Percentiles rank a stretch among this genome's conserved stretches.
phyloP scores from a whole-genome alignment of 2,113 vertebrate species.

The Neofelis nebulosa region DNA sequence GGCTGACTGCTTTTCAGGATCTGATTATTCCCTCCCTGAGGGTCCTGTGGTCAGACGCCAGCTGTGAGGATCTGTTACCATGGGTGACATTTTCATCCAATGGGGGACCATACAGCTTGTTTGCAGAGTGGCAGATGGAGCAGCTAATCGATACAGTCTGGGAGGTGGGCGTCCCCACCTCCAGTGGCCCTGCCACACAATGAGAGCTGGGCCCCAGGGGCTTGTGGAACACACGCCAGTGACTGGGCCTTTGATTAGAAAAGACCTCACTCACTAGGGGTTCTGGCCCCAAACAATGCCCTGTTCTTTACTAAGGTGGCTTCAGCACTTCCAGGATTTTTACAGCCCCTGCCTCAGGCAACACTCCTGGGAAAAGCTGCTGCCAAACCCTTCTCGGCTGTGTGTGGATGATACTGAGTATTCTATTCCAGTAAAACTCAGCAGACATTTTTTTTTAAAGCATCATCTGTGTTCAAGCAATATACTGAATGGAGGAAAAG shows the following conservation, averaged over 20 bases:
- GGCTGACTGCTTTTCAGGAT: slow-evolving; percentile 71
- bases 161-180: background rate
- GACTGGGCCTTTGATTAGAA: slow-evolving; percentile 62
- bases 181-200: background rate
- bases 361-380: slow-evolving; percentile 38
- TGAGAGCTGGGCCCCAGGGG: slow-evolving; percentile 32
- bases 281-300: slow-evolving; percentile 64
- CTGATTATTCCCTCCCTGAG: slow-evolving; percentile 70
- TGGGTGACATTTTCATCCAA: slow-evolving; percentile 71
- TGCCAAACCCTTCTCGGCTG: background rate
- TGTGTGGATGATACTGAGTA: background rate
- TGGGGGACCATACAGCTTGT: slow-evolving; percentile 34
- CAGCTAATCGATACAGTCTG: slow-evolving; percentile 66
- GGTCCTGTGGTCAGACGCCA: slow-evolving; percentile 71
- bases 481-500: background rate
- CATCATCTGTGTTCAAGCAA: background rate
- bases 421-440: slow-evolving; percentile 20
- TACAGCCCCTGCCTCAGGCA: slow-evolving; percentile 46
- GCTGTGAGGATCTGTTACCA: slow-evolving; percentile 75
- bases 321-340: slow-evolving; percentile 53
- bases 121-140: slow-evolving; percentile 63
- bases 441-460: background rate
- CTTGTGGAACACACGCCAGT: slow-evolving; percentile 28
- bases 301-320: slow-evolving; percentile 57
- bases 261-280: slow-evolving; percentile 61